A percentile compares a stretch with the other conserved stretches of the same genome.
Conservation (phyloP, 2,797 vertebrate species). For the Taenioides sp. region DNA sequence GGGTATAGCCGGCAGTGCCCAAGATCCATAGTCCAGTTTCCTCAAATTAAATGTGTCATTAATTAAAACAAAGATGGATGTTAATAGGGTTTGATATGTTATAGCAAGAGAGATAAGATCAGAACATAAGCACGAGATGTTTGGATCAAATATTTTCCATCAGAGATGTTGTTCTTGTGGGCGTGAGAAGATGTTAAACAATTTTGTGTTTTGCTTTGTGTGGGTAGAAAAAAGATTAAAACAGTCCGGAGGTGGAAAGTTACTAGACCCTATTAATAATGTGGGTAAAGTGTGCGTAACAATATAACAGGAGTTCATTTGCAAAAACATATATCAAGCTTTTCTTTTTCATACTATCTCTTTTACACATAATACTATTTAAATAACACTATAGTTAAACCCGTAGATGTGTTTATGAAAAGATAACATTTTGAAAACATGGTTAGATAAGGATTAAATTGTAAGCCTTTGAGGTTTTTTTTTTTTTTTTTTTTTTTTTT, state of each 20-base stretch:
- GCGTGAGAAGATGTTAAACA: not conserved
- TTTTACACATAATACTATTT: no score
- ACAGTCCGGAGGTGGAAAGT: not conserved
- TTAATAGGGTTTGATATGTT: conserved; percentile 20
- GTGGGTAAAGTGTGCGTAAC: not conserved
- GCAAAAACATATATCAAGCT: no score
- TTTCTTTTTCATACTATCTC: no score
- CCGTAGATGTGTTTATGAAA: no score
- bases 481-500: no score
- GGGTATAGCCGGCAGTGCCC: conserved; percentile 15
- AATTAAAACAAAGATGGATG: conserved; percentile 14
- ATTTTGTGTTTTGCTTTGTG: conserved; percentile 14
- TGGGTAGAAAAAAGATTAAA: conserved; percentile 3
- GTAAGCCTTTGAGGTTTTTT: no score
- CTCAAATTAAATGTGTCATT: conserved; percentile 19
- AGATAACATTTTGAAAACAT: no score
- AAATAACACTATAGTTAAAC: no score
- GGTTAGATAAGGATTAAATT: no score
- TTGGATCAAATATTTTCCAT: conserved; percentile 16
- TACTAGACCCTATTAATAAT: not conserved
- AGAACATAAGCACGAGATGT: conserved; percentile 6
- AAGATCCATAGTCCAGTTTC: conserved; percentile 16
- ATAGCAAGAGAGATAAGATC: conserved; percentile 25
- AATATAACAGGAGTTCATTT: no score
- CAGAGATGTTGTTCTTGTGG: conserved; percentile 21